Conservation (phyloP, 2,797 vertebrate genomes). For the Enteromius radiatus region DNA sequence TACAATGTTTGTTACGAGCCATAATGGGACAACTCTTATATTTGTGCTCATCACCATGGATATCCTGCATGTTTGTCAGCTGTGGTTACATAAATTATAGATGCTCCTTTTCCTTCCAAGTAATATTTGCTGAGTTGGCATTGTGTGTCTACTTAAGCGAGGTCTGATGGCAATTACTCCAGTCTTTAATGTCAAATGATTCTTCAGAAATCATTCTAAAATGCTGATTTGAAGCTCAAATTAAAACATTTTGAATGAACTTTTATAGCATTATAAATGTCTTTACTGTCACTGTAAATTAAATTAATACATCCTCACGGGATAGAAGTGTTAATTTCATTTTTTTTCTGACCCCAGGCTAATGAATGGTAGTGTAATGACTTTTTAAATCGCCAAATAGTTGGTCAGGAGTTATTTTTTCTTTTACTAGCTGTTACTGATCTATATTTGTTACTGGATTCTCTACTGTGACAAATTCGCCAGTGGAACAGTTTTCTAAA, state of each 20-base stretch:
- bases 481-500: slow-evolving; percentile 8
- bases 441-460: neutral
- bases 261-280: neutral
- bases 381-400: neutral
- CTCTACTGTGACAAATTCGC: neutral
- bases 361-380: neutral
- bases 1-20: neutral
- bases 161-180: neutral
- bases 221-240: neutral
- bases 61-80: neutral
- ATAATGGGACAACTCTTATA: neutral
- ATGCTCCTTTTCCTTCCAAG: neutral
- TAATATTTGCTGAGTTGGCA: neutral
- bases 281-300: neutral
- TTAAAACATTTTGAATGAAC: neutral
- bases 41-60: neutral
- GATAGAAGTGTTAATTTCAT: neutral
- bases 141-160: neutral
- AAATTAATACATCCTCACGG: neutral
- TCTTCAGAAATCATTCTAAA: neutral
- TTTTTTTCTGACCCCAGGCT: neutral
- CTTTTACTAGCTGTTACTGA: neutral
- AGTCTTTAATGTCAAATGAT: neutral
- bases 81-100: neutral
- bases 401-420: neutral